Base-by-base conservation (phyloP, 2,888 invertebrate species). In the Nycteola revayana region DNA sequence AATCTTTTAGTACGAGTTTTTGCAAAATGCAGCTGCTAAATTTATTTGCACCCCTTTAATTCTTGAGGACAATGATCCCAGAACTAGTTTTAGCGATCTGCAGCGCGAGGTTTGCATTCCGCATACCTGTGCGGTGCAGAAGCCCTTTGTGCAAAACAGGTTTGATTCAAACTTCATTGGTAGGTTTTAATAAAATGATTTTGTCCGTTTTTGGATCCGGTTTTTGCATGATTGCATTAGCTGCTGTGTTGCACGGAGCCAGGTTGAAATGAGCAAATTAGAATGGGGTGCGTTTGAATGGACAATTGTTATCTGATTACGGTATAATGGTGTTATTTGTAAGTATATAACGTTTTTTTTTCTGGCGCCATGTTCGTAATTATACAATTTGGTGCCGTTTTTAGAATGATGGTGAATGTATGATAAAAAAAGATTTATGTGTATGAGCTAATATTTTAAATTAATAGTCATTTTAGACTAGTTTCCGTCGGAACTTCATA, bases 71-170 rank as follows among this genome's bases (percentile, higher is more conserved):
- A 50, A 36, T 57, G 40, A 14, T 14, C 39, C 26, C 47, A 56
- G 60, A 57, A 50, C 62, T 48, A 53, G 66, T 62, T 63, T 43
- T 26, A 42, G 59, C 3, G 7, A 21, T 68, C 59, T 75, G 76
- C 77, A 80, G 77, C 75, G 48, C 69, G 20, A 38, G 53, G 74
- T 82, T 79, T 72, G 85, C 83, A 78, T 82, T 82, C 74, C 77
- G 75, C 58, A 47, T 75, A 75, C 73, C 82, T 82, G 70, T 65
- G 62, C 57, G 61, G 45, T 68, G 71, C 79, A 75, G 69, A 67
- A 70, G 63, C 66, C 72, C 66, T 62, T 66, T 47, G 46, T 52
- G 36, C 36, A 44, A 58, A 71, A 73, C 66, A 51, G 54, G 66
- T 74, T 60, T 55, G 32, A 49, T 53, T 55, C 37, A 53, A 40